These are phyloP conservation scores for Tetraneura akinire DNA, from an alignment of 1,140 invertebrate genomes.

Conservation along the genomic window DNA sequence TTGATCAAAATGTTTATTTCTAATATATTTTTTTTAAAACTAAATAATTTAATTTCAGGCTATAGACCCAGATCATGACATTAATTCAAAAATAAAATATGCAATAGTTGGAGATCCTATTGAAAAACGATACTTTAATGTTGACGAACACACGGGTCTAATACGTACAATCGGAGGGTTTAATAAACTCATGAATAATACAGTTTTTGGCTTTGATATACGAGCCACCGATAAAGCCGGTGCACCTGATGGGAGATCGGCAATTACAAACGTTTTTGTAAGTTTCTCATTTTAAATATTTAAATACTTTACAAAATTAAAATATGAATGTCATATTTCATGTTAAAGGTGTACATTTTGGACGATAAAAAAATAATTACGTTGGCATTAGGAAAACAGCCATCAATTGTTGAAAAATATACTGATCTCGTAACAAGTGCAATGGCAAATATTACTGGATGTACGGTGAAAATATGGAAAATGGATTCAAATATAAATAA, in stretches of 20 bases:
- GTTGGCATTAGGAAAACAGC: slow-evolving; percentile 73
- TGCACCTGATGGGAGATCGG: slow-evolving; percentile 74
- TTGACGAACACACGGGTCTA: slow-evolving; percentile 73
- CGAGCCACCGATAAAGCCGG: slow-evolving; percentile 79
- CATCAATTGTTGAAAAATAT: slow-evolving; percentile 72
- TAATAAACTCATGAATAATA: not conserved
- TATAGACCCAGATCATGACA: slow-evolving; percentile 71
- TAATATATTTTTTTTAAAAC: not conserved
- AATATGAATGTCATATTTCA: not conserved
- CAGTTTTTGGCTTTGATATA: slow-evolving; percentile 83
- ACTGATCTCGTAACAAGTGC: slow-evolving; percentile 70
- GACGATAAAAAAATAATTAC: slow-evolving; percentile 79
- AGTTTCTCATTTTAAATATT: slow-evolving; percentile 59
- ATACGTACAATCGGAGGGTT: slow-evolving; percentile 59
- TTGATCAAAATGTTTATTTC: no score
- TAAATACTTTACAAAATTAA: no score
- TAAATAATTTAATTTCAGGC: slow-evolving; percentile 61
- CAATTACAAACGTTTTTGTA: slow-evolving; percentile 81
- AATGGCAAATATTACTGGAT: slow-evolving; percentile 55
- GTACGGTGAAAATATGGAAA: slow-evolving; percentile 43
- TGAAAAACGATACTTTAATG: slow-evolving; percentile 72
- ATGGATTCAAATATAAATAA: slow-evolving; percentile 42
- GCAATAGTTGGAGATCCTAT: slow-evolving; percentile 66
- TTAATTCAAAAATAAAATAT: slow-evolving; percentile 79
- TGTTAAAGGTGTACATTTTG: slow-evolving; percentile 73